phyloP scores from a whole-genome alignment of 2,888 invertebrate species.

The Diaphora mendica region DNA sequence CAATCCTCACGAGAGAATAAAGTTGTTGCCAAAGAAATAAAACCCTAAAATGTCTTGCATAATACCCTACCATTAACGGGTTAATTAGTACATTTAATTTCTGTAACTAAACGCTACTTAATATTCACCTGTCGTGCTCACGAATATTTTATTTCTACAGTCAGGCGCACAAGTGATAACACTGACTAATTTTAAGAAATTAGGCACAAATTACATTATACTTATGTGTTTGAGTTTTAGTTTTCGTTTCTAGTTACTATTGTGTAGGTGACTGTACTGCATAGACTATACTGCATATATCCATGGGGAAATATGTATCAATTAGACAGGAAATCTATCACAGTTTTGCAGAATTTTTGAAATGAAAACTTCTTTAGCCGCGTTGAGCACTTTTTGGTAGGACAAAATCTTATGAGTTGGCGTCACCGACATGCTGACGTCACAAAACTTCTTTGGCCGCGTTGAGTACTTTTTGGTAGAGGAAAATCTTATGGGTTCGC shows the following conservation, averaged over 20 bases:
- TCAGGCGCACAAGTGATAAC: constrained; percentile 41
- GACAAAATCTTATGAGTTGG: too few relatives aligned
- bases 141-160: constrained; percentile 38
- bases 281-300: constrained; percentile 56
- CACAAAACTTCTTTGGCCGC: too few relatives aligned
- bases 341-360: too few relatives aligned
- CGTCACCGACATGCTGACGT: too few relatives aligned
- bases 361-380: too few relatives aligned
- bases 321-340: too few relatives aligned
- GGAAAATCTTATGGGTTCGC: too few relatives aligned
- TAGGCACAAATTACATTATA: constrained; percentile 27
- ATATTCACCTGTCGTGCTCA: constrained; percentile 38
- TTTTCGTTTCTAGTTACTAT: not conserved
- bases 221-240: constrained; percentile 12
- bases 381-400: too few relatives aligned
- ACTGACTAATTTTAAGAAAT: constrained; percentile 33
- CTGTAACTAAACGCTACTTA: constrained; percentile 43
- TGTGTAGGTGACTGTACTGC: constrained; percentile 39
- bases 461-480: too few relatives aligned
- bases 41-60: constrained; percentile 16
- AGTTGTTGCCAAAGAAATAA: not conserved
- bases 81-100: constrained; percentile 39
- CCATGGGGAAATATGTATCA: constrained; percentile 2
- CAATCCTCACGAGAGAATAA: not conserved
- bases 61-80: constrained; percentile 38